Evolutionary conservation across 2,888 invertebrate species (phyloP), one percentile per base, ranked within the genome.

Genomic region (Eristalis arbustorum): DNA sequence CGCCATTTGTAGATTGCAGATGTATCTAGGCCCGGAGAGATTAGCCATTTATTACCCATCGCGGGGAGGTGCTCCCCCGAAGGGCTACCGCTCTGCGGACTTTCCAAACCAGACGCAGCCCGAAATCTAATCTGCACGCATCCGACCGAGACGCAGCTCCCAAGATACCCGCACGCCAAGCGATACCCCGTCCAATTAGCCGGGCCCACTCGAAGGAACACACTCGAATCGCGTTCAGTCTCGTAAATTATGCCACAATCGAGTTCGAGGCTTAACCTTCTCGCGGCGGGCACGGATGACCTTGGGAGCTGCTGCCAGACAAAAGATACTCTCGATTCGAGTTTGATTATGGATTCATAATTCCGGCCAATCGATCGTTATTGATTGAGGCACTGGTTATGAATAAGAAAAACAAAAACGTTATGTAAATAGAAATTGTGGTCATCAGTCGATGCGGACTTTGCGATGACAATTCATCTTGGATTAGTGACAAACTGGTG

Each of bases 301-400:
- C 67, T 75, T 75, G 75, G 22, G 23, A 67, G n/a, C 22, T 31
- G 40, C 18, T 67, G 62, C 28, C 42, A 42, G 62, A 62, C 61
- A 72, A 61, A 72, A 72, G 62, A 62, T 31, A 62, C 67, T 75
- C 31, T 67, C 57, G 37, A 64, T 74, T 64, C 37, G 18, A n/a
- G 57, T 25, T 74, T 49, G 57, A 64, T 74, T 56, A 57, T 57
- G 25, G 37, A 64, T 37, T 63, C 63, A 73, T 64, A 64, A 73
- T 37, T 74, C 42, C 61, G 8, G 8, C 49, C 18, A 49, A 18
- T 75, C 42, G 14, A n/a, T 66, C 49, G 31, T 67, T 61, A 74
- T 74, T 74, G 37, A 66, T 66, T 37, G 63, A 34, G 18, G 37
- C 28, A n/a, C 13, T 37, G 63, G 56, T 25, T 57, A 56, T 10